Percentiles rank a stretch among this genome's conserved stretches.
Conservation (phyloP, 2,888 invertebrate species). For the Amphiduros pacificus region DNA sequence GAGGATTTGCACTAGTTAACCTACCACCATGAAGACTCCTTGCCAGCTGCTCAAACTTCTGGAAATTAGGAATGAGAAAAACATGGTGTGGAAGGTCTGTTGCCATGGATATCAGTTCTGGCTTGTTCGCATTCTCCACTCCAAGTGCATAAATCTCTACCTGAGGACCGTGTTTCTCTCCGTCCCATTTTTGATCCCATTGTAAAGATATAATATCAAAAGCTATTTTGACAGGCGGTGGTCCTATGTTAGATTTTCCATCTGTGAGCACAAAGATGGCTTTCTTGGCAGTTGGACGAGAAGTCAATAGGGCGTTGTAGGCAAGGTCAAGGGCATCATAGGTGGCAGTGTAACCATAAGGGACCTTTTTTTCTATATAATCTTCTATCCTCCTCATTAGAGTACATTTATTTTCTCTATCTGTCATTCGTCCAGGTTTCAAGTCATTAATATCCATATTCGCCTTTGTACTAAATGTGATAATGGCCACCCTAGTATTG, state of each 20-base stretch:
- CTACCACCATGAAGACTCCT: conserved; percentile 36
- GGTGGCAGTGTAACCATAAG: conserved; percentile 39
- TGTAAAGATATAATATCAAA: conserved; percentile 33
- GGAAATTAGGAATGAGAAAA: conserved; percentile 34
- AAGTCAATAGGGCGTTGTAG: conserved; percentile 25
- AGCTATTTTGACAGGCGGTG: conserved; percentile 35
- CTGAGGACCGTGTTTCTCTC: conserved; percentile 34
- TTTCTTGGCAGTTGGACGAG: conserved; percentile 29
- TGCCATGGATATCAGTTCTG: conserved; percentile 35
- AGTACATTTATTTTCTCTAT: conserved; percentile 34
- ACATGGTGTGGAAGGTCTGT: conserved; percentile 34
- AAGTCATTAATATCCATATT: conserved; percentile 31
- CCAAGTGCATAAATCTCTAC: conserved; percentile 39
- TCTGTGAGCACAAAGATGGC: conserved; percentile 38
- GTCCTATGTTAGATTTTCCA: conserved; percentile 40
- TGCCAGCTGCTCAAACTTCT: conserved; percentile 33
- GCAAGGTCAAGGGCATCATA: conserved; percentile 30
- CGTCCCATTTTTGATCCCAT: conserved; percentile 35
- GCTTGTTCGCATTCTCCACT: conserved; percentile 32
- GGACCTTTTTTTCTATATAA: conserved; percentile 22
- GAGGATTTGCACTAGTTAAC: conserved; percentile 3
- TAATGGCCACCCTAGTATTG: conserved; percentile 39
- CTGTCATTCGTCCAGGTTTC: conserved; percentile 1
- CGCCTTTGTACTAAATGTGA: conserved; percentile 30
- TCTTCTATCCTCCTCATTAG: conserved; percentile 25